Base-by-base conservation (phyloP, 2,888 invertebrate species). In the Aplocera efformata region DNA sequence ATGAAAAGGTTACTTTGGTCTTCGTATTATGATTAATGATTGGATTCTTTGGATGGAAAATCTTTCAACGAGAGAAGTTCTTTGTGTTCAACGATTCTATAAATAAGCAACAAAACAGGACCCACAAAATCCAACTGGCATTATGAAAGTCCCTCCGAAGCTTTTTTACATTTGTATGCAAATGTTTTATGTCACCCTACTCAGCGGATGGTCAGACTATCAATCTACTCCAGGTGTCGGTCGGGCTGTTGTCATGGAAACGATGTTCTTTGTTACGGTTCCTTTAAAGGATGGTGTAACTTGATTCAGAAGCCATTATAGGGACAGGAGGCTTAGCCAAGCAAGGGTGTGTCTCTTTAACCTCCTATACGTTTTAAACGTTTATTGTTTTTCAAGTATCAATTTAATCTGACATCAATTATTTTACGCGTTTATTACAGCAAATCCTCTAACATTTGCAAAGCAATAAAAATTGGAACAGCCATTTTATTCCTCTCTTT, bases 171-270 rank as follows among this genome's bases (percentile, higher is more conserved):
- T 78, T 72, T 73, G 62, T 65, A 81, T 80, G 81, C 72, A 75
- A 82, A 78, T 81, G 72, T 74, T 73, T 74, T 67, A 69, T 73
- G 70, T 67, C 67, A 57, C 47, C 60, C 70, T 17, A 17, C 59
- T 56, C 44, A 51, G 54, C 62, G 59, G 66, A 64, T 61, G 63
- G 56, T 56, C 58, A 45, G 63, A 59, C 65, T 62, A 72, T 73
- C 66, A 72, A 72, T 72, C 68, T 67, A 41, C 58, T 55, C 74
- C 78, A 80, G 78, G 79, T 82, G n/a, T n/a, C n/a, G 2, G 78
- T 67, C 67, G 66, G 55, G 44, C 56, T 58, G 73, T 74, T 66
- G 67, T 62, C 63, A 69, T 69, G 61, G 67, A 50, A 63, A 73
- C 69, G 58, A 53, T 56, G 50, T 55, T 56, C 60, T 65, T 67